Percentiles rank a stretch among this genome's conserved stretches.
phyloP scores from a whole-genome alignment of 2,113 vertebrate genomes.

The Thalassoma bifasciatum region DNA sequence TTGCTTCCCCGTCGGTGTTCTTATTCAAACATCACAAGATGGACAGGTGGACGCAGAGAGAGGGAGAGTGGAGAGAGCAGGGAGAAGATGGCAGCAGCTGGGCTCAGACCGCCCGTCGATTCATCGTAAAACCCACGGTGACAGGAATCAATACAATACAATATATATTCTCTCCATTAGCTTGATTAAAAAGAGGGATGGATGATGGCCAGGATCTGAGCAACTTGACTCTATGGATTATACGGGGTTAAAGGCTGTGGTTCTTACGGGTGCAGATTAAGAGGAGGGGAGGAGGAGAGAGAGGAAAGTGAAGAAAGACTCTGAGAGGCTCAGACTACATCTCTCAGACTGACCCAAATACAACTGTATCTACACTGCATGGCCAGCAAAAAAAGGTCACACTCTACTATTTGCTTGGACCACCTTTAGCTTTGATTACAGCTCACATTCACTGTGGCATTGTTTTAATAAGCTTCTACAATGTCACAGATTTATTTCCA shows the following conservation, averaged over 20 bases:
- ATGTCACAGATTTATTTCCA: no score
- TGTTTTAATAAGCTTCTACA: no score
- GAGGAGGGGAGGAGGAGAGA: conserved; percentile 72
- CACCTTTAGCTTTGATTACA: no score
- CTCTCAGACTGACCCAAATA: no score
- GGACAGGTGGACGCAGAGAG: conserved; percentile 6
- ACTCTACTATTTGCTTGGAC: no score
- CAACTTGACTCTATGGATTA: conserved; percentile 92
- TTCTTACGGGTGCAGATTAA: conserved; percentile 80
- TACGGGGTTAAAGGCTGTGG: conserved; percentile 82
- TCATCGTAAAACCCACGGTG: conserved; percentile 81
- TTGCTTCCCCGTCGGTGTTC: conserved; percentile 65
- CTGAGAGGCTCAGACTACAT: no score
- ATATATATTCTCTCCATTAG: conserved; percentile 93
- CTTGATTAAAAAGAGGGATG: conserved; percentile 88
- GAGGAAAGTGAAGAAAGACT: no score
- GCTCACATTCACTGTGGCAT: no score
- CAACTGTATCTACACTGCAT: no score
- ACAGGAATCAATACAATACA: conserved; percentile 93
- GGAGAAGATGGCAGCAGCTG: conserved; percentile 77
- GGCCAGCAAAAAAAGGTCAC: no score
- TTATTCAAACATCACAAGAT: conserved; percentile 53
- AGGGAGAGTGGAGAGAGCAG: background rate
- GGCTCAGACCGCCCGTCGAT: conserved; percentile 86
- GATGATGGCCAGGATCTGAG: conserved; percentile 83